Conservation (phyloP, 2,113 vertebrate species). For the Onychostruthus taczanowskii region DNA sequence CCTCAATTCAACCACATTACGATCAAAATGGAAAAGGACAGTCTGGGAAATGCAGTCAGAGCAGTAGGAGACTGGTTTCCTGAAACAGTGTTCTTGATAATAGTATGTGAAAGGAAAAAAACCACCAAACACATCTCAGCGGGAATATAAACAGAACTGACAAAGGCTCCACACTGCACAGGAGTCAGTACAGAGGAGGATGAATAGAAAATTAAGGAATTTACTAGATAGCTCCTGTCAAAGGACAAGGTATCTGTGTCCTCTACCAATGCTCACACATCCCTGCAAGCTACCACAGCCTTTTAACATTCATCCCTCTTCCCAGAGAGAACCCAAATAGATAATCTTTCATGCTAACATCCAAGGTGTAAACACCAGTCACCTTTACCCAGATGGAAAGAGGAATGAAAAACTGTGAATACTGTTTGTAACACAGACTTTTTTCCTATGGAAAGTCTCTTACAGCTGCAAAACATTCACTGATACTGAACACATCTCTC, state of each 20-base stretch:
- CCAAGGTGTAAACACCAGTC: not conserved
- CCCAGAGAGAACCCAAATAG: not conserved
- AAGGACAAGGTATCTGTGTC: not conserved
- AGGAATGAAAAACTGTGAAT: not conserved
- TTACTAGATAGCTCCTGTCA: not conserved
- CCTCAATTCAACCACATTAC: fast-evolving
- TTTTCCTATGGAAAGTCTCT: not conserved
- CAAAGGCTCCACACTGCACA: not conserved
- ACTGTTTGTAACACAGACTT: not conserved
- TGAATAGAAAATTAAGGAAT: not conserved
- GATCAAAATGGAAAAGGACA: not conserved
- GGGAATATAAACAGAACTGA: not conserved
- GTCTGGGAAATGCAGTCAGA: not conserved
- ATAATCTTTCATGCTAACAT: not conserved
- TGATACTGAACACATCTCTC: fast-evolving
- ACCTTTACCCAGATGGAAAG: not conserved
- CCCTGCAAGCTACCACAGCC: not conserved
- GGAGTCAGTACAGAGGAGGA: not conserved
- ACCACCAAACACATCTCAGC: not conserved
- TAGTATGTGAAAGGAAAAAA: not conserved
- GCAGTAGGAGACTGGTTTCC: not conserved
- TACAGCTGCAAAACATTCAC: fast-evolving
- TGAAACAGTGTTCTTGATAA: not conserved
- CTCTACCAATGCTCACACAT: fast-evolving
- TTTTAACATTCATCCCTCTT: not conserved